Evolutionary conservation across 2,888 invertebrate genomes (phyloP), one percentile per base, ranked within the genome.

Genomic region (Megalurothrips usitatus): DNA sequence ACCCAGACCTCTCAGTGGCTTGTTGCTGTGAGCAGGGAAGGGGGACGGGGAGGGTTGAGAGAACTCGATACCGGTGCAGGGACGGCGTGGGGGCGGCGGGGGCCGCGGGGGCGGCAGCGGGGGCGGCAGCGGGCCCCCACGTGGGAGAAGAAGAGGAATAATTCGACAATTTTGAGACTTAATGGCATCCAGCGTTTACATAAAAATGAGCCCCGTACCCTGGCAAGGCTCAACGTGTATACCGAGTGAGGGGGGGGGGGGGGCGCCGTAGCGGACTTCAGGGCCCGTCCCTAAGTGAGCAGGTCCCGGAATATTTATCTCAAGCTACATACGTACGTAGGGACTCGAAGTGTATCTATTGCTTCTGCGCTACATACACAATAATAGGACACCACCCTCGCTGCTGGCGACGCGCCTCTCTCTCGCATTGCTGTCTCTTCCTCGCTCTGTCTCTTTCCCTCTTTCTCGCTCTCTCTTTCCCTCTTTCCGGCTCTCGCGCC

Each of bases 151-250:
- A 43, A 58, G 34, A 43, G 14, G 68, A 75, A 75, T 75, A 75
- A 75, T 75, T 75, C 68, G 68, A 75, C 68, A 75, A 23, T 75
- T 23, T 75, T 75, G 68, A 23, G 68, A 23, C 68, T 23, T 23
- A 75, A 75, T 11, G 68, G 68, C 68, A 26, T 75, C 68, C 68
- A 26, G 26, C 68, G 68, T 26, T 23, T 26, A 75, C 68, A 75
- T 26, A 26, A 75, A 75, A 75, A 75, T 58, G 58, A 58, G 58
- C 58, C 58, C 58, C 6, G 34, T n/a, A 6, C 34, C 34, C 6
- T 43, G 3, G 34, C 34, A 43, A 58, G 58, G 58, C 19, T 6
- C 17, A 52, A 19, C 52, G 58, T 17, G 58, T 19, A n/a, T n/a
- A 17, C 14, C 17, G 58, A 6, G 52, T 8, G 58, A 58, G 58